Conservation (phyloP, 2,888 invertebrate species). For the Caenorhabditis becei region DNA sequence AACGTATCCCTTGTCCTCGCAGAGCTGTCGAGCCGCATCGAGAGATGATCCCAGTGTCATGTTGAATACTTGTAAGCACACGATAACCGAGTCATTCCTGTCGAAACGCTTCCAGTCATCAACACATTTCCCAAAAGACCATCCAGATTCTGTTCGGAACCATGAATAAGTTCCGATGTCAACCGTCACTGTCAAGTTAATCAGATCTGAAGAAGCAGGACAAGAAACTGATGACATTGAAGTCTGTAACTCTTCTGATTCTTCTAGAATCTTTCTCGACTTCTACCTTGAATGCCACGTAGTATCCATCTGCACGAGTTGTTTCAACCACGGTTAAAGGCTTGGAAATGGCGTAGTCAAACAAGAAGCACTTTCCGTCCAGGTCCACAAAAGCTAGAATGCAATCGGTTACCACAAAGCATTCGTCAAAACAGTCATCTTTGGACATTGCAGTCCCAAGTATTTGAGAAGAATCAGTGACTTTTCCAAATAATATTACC, state of each 20-base stretch:
- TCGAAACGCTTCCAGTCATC: slow-evolving; percentile 25
- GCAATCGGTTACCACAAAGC: not conserved
- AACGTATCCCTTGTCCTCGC: slow-evolving; percentile 12
- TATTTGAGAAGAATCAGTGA: not conserved
- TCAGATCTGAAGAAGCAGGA: not conserved
- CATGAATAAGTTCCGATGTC: not conserved
- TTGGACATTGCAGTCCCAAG: not conserved
- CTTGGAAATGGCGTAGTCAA: not conserved
- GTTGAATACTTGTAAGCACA: slow-evolving; percentile 20
- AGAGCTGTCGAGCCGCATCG: not conserved
- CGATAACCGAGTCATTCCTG: not conserved
- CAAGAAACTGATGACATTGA: not conserved
- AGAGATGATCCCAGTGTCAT: not conserved
- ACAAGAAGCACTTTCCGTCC: not conserved
- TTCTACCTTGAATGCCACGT: slow-evolving; percentile 24
- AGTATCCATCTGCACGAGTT: not conserved
- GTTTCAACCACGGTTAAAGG: not conserved
- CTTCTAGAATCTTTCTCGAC: too few species aligned
- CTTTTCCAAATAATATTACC: slow-evolving; percentile 15
- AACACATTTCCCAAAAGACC: slow-evolving; percentile 9
- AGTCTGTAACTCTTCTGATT: not conserved
- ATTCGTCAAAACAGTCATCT: not conserved
- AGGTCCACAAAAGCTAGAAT: slow-evolving; percentile 16
- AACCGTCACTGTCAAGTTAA: not conserved
- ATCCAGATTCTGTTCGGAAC: not conserved